Base-by-base conservation (phyloP, 2,113 vertebrate genomes). In the Sciurus niger region DNA sequence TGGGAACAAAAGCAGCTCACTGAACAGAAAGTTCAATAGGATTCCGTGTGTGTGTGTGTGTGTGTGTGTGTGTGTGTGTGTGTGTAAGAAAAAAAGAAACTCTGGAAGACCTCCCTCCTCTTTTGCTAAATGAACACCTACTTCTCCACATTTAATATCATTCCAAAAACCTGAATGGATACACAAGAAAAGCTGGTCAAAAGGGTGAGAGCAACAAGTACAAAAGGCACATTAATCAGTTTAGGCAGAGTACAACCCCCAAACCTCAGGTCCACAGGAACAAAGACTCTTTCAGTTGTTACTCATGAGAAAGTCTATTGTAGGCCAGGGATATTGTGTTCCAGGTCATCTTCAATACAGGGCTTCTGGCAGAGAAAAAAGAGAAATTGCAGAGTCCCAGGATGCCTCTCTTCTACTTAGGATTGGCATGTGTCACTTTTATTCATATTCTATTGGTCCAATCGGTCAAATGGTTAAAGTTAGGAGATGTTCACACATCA, bases 61-160 rank as follows among this genome's bases (percentile, higher is more conserved):
- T 55, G 53, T 63, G 63, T 28, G 60, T 70, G 68, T 74, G 25
- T 18, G 63, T 70, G 13, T 20, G 14, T 58, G 55, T 48, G 46
- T 20, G 48, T 78, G 68, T 65, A 6, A 25, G 17, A 55, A 63
- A 17, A 48, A 17, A 9, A 20, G 17, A 28, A 48, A 37, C 13
- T 78, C 68, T 55, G 51, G 25, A 72, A 86, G 43, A 11, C 20
- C 70, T 76, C 25, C 22, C 34, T 90, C n/a, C 46, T 11, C 43
- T 92, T 95, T 85, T 55, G 84, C 1, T n/a, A 17, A 89, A 65
- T 24, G 37, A 84, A 72, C 32, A 79, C 25, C 34, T 76, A 18
- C 43, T 86, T 86, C 34, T 94, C 76, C 67, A 40, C 37, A 32
- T 65, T 70, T 63, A 46, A 89, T 94, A 74, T 84, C 65, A 34